These are phyloP conservation scores for Ptychoptera contaminata DNA, from an alignment of 2,888 invertebrate genomes.

Conservation along the genomic window DNA sequence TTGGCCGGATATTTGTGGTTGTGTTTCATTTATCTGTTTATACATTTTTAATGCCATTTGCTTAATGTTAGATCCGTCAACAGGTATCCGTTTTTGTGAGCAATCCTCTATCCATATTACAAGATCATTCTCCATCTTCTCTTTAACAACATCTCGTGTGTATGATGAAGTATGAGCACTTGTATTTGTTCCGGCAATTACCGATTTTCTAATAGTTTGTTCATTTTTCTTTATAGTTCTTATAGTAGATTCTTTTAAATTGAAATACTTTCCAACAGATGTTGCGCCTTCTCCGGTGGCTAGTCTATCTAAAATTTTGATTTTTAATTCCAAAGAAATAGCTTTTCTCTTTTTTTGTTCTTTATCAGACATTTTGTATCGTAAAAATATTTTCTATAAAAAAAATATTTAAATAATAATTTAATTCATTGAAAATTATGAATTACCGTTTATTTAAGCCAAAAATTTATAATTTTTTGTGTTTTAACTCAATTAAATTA, in stretches of 20 bases:
- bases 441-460: no score
- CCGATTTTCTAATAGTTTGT: conserved; percentile 8
- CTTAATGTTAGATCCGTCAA: conserved; percentile 11
- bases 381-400: no score
- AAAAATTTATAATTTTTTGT: no score
- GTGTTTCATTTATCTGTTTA: conserved; percentile 8
- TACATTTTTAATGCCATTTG: conserved; percentile 11
- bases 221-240: conserved; percentile 10
- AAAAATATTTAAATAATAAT: no score
- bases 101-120: conserved; percentile 9
- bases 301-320: conserved; percentile 8
- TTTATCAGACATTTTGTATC: no score
- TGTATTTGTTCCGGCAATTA: conserved; percentile 7
- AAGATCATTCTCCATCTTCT: conserved; percentile 11
- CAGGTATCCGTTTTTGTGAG: conserved; percentile 10
- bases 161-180: conserved; percentile 8
- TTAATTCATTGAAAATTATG: no score
- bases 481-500: no score
- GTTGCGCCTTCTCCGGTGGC: conserved; percentile 7
- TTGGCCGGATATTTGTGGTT: no score
- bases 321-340: background rate
- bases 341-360: background rate
- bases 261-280: conserved; percentile 8
- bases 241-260: conserved; percentile 8
- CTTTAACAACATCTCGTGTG: conserved; percentile 8